Evolutionary conservation across 2,113 vertebrate genomes (phyloP).

Genomic region (Anolis sagrei): DNA sequence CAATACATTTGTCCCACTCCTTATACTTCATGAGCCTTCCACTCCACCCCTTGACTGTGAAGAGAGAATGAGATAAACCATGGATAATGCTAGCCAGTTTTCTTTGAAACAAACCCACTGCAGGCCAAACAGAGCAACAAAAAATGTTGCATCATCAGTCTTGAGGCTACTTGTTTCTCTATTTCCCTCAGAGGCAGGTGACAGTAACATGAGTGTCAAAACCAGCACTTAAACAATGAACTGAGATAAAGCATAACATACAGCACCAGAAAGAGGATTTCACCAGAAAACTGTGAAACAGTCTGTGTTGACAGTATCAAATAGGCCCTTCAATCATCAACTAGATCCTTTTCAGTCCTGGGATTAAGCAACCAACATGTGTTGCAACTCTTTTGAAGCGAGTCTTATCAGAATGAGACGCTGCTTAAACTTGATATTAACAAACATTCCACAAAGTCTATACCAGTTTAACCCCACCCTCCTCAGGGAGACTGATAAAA

Average conservation of each 20-base stretch:
- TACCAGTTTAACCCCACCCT: slow-evolving; percentile 11
- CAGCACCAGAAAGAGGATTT: not conserved
- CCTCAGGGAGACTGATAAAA: not conserved
- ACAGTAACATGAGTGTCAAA: not conserved
- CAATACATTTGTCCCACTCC: not conserved
- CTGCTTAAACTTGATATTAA: not conserved
- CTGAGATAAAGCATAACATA: not conserved
- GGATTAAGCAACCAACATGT: not conserved
- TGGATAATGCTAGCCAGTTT: not conserved
- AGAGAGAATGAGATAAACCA: not conserved
- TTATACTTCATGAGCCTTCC: not conserved
- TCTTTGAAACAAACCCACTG: slow-evolving; percentile 78
- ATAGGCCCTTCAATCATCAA: slow-evolving; percentile 9
- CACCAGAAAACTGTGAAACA: slow-evolving; percentile 2
- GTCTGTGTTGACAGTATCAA: slow-evolving; percentile 5
- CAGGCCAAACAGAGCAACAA: slow-evolving; percentile 86
- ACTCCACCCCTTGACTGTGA: not conserved
- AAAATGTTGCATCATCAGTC: slow-evolving; percentile 82
- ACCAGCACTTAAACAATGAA: not conserved
- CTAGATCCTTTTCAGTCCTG: slow-evolving; percentile 9
- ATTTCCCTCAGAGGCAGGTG: slow-evolving; percentile 79
- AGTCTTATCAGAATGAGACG: not conserved
- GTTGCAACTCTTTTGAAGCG: not conserved
- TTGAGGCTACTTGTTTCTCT: slow-evolving; percentile 90
- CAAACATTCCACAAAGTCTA: slow-evolving; percentile 4